Conservation (phyloP, 2,888 invertebrate genomes). For the Emesis russula region DNA sequence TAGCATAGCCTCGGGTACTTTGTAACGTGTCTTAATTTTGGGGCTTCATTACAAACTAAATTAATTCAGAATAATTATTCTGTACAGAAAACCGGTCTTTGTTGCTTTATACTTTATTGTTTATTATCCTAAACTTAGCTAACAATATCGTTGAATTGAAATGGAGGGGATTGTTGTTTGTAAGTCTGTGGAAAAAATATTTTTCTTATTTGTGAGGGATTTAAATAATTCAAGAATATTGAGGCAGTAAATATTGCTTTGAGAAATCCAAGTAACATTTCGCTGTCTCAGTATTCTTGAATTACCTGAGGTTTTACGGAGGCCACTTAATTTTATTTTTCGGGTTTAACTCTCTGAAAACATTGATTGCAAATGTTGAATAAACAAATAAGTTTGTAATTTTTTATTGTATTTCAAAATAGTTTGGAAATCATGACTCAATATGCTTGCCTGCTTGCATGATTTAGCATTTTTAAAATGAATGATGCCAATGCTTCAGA, state of each 20-base stretch:
- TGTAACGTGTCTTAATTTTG: constrained; percentile 20
- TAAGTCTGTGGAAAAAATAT: not conserved
- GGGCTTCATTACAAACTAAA: constrained; percentile 62
- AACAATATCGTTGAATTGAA: constrained; percentile 73
- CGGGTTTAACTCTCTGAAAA: too few relatives aligned
- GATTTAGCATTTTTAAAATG: too few relatives aligned
- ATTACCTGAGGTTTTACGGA: too few relatives aligned
- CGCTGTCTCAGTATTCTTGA: too few relatives aligned
- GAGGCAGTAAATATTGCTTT: not conserved
- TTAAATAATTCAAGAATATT: not conserved
- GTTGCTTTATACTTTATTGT: constrained; percentile 84
- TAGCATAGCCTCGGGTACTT: constrained; percentile 11
- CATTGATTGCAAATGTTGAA: too few relatives aligned
- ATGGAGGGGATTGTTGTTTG: not conserved
- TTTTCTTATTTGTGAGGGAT: not conserved
- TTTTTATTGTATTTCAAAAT: too few relatives aligned
- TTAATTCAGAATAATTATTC: constrained; percentile 79
- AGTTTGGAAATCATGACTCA: too few relatives aligned
- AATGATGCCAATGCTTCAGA: too few relatives aligned
- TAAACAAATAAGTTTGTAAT: too few relatives aligned
- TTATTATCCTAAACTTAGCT: constrained; percentile 89
- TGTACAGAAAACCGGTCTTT: constrained; percentile 78
- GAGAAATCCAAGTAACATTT: not conserved
- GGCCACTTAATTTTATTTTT: too few relatives aligned
- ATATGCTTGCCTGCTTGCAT: too few relatives aligned